These are phyloP conservation scores for Microchirus variegatus DNA, from an alignment of 2,797 vertebrate species.

Conservation along the genomic window DNA sequence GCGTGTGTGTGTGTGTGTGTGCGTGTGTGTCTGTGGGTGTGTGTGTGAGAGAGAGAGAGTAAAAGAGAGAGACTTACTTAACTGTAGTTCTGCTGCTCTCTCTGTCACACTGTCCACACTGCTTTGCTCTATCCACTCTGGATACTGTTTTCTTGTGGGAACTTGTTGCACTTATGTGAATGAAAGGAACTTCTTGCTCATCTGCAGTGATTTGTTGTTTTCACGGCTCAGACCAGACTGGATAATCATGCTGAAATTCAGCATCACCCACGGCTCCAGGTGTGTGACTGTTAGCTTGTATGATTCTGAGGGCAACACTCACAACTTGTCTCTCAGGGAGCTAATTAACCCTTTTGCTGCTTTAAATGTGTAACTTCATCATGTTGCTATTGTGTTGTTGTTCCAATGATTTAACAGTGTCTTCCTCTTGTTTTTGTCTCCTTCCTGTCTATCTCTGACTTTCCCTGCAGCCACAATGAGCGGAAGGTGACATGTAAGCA, in stretches of 20 bases:
- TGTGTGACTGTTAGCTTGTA: constrained; percentile 36
- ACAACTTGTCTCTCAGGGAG: no score
- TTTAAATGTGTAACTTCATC: no score
- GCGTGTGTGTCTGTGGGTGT: no score
- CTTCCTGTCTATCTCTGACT: constrained; percentile 8
- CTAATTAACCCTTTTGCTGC: no score
- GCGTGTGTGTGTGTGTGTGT: background rate
- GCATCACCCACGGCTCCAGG: constrained; percentile 53
- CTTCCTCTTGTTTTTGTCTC: background rate
- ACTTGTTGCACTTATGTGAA: background rate
- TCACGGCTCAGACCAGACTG: background rate
- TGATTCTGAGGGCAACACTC: constrained; percentile 1
- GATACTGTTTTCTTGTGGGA: background rate
- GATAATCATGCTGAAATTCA: constrained; percentile 66
- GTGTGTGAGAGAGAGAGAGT: background rate
- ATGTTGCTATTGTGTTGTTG: no score
- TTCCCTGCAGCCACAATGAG: constrained; percentile 90
- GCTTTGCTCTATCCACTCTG: constrained; percentile 6
- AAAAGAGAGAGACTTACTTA: background rate
- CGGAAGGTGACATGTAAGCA: constrained; percentile 98
- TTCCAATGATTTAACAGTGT: background rate
- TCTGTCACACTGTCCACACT: background rate
- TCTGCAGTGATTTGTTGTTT: background rate
- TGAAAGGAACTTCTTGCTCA: background rate
- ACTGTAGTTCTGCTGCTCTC: constrained; percentile 1